Base-by-base conservation (phyloP, 2,888 invertebrate genomes). In the Sepiola atlantica region DNA sequence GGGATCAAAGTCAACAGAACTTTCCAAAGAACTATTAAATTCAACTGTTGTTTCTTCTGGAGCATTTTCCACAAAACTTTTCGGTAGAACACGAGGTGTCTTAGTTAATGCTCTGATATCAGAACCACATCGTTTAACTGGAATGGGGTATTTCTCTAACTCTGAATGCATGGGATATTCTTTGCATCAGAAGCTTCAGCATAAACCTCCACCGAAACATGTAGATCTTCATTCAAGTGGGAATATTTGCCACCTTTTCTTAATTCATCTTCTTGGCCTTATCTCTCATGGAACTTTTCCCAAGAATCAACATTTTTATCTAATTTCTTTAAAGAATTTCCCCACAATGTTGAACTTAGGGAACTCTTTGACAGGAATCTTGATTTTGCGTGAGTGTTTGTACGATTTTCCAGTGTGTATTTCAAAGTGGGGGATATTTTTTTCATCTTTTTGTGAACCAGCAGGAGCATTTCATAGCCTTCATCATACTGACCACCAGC, bases 241-340 rank as follows among this genome's bases (percentile, higher is more conserved):
- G 98, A 98, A 97, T 99, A 99, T 97, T 99, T 99, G 0, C 99
- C 99, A 95, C 98, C 98, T 0, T 98, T 98, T 54, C 99, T 98
- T 61, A 98, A 97, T 97, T 99, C 99, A 97, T 99, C 99, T 97
- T 99, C 99, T 99, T 99, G 97, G 98, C 98, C 96, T 99, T 98
- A 97, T 99, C 99, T 97, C 98, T 98, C 98, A 99, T 99, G 0
- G 99, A 99, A 94, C 99, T 99, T 95, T 98, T 98, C 28, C 99
- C 99, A 18, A 99, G 98, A 45, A 99, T 98, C 21, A 99, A 98
- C 99, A 99, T 99, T 98, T 99, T 99, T 97, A 99, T 99, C 98
- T 92, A 99, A 98, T 95, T 98, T 98, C 97, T 99, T 99, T 98
- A 99, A 98, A 21, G 99, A 99, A 97, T 98, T 99, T 99, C 16